phyloP scores from a whole-genome alignment of 1,140 invertebrate genomes.

The Drosophila neocordata region DNA sequence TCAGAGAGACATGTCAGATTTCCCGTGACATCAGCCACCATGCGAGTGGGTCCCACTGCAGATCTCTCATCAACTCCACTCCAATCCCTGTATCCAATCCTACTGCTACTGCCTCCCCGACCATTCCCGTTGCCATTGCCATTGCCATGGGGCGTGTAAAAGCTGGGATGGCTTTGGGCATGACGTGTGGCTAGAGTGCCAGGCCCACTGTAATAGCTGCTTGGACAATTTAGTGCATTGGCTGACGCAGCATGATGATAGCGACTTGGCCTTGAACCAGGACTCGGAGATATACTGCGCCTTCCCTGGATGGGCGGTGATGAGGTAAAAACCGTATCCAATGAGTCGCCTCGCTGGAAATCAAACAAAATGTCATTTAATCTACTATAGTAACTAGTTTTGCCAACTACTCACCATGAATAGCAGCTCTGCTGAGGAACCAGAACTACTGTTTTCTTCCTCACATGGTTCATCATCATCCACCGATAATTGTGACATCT shows the following conservation, averaged over 20 bases:
- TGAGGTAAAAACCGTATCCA: slow-evolving; percentile 85
- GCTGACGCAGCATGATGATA: slow-evolving; percentile 64
- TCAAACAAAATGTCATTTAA: neutral
- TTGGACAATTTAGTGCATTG: slow-evolving; percentile 65
- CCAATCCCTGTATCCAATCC: slow-evolving; percentile 50
- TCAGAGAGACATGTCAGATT: slow-evolving; percentile 68
- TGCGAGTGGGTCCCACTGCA: slow-evolving; percentile 21
- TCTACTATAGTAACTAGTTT: too few relatives aligned
- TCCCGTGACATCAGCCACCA: slow-evolving; percentile 68
- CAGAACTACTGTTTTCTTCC: slow-evolving; percentile 77
- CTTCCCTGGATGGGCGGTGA: slow-evolving; percentile 83
- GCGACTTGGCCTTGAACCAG: slow-evolving; percentile 48
- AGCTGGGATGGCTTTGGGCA: slow-evolving; percentile 70
- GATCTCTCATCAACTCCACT: slow-evolving; percentile 23
- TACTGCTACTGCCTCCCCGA: slow-evolving; percentile 43
- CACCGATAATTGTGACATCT: slow-evolving; percentile 61
- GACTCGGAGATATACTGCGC: slow-evolving; percentile 55
- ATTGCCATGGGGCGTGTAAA: slow-evolving; percentile 37
- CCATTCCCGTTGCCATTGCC: slow-evolving; percentile 44
- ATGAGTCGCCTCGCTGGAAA: slow-evolving; percentile 84
- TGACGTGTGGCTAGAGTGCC: slow-evolving; percentile 51
- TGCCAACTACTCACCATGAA: too few relatives aligned
- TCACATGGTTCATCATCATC: slow-evolving; percentile 79
- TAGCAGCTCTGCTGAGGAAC: slow-evolving; percentile 83
- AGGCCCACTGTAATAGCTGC: slow-evolving; percentile 65